phyloP scores from a whole-genome alignment of 2,797 vertebrate genomes.

The Microtus agrestis region DNA sequence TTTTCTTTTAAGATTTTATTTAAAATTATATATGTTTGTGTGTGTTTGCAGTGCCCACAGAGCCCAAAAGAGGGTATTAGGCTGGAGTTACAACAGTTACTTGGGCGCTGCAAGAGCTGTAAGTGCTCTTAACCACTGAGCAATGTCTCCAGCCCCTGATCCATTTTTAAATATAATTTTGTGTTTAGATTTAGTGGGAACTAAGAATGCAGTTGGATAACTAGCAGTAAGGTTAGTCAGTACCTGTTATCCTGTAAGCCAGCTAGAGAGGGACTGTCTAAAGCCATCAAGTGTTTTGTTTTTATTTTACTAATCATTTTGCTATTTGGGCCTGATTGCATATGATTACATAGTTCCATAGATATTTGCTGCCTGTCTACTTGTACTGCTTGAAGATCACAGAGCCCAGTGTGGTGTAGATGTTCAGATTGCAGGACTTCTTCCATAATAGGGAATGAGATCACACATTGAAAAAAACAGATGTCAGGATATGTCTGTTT shows the following conservation, averaged over 20 bases:
- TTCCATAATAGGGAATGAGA: no score
- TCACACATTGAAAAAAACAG: background rate
- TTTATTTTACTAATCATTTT: background rate
- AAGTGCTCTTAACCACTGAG: background rate
- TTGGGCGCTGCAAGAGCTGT: background rate
- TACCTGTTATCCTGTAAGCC: rapidly evolving
- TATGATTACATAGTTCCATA: no score
- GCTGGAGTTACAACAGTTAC: background rate
- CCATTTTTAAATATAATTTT: background rate
- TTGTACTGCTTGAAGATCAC: rapidly evolving
- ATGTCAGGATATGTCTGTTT: no score
- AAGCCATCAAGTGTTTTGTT: background rate
- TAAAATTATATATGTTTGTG: background rate
- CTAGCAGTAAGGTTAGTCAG: background rate
- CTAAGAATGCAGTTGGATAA: background rate
- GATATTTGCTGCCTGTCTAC: background rate
- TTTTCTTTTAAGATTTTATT: background rate
- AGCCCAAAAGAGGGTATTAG: background rate
- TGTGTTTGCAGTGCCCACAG: background rate
- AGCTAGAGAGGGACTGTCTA: background rate
- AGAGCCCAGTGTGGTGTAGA: background rate
- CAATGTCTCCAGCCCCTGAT: background rate
- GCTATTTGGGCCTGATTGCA: background rate
- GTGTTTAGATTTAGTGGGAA: background rate
- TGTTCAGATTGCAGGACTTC: rapidly evolving